A percentile compares a stretch with the other conserved stretches of the same genome.
Conservation (phyloP, 2,113 vertebrate genomes). For the Clarias magur region DNA sequence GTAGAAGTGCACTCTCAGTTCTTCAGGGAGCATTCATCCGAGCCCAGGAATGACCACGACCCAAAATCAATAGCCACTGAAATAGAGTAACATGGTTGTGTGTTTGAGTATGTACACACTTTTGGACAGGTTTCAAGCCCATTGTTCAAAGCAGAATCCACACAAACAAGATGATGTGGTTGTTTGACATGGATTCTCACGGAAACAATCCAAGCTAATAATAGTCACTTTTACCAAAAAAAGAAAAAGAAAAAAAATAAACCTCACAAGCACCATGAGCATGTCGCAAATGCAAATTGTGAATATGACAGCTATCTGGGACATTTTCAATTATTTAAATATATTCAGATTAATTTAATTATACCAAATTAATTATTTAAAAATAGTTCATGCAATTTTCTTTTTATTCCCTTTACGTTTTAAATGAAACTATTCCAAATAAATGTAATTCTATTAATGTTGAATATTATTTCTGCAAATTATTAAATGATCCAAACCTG, state of each 20-base stretch:
- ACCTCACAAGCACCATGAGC: neutral
- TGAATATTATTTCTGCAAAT: neutral
- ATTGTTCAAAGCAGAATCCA: neutral
- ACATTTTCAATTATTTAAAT: neutral
- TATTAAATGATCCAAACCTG: neutral
- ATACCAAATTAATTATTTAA: neutral
- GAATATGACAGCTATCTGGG: neutral
- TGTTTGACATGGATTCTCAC: neutral
- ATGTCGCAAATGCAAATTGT: neutral
- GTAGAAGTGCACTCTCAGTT: constrained; percentile 68
- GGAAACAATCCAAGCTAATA: neutral
- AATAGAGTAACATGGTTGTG: constrained; percentile 36
- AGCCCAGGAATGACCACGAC: constrained; percentile 62
- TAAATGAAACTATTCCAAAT: neutral
- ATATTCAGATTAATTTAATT: neutral
- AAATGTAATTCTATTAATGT: neutral
- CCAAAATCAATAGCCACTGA: constrained; percentile 58
- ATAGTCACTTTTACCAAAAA: neutral
- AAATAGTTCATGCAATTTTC: neutral
- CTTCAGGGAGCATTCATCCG: constrained; percentile 55
- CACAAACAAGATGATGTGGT: neutral
- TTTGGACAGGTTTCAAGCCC: neutral
- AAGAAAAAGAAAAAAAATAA: neutral
- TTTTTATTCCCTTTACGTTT: neutral
- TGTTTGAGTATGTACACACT: constrained; percentile 34